phyloP scores from a whole-genome alignment of 1,140 invertebrate genomes.

The Brachionus calyciflorus region DNA sequence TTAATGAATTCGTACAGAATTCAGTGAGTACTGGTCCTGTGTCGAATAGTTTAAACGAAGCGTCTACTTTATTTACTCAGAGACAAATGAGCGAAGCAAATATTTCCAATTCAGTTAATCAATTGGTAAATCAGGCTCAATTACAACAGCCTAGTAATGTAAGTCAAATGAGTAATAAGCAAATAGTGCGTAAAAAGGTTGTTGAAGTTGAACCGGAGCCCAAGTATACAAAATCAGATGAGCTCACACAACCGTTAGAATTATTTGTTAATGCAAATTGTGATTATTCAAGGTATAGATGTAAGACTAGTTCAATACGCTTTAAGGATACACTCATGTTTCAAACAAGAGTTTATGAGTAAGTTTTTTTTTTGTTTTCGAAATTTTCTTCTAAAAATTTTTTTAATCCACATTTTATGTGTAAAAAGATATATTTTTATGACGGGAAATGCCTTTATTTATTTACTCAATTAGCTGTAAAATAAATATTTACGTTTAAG shows the following conservation, averaged over 20 bases:
- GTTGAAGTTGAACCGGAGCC: conserved; percentile 59
- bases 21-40: not conserved
- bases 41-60: not conserved
- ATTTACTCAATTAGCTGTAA: no score
- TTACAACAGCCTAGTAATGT: not conserved
- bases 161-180: conserved; percentile 48
- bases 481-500: no score
- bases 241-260: conserved; percentile 52
- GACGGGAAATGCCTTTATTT: no score
- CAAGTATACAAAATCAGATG: conserved; percentile 52
- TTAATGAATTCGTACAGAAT: conserved; percentile 50
- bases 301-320: conserved; percentile 53
- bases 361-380: no score
- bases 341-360: conserved; percentile 59
- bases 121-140: not conserved
- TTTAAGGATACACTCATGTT: conserved; percentile 61
- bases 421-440: no score
- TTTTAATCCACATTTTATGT: no score
- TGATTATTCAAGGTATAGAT: conserved; percentile 57
- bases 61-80: conserved; percentile 8
- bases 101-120: not conserved
- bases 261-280: conserved; percentile 55
- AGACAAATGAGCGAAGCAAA: conserved; percentile 30
- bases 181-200: conserved; percentile 53
- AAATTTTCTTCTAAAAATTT: no score